phyloP scores from a whole-genome alignment of 2,888 invertebrate genomes.

The Perdita meconis region DNA sequence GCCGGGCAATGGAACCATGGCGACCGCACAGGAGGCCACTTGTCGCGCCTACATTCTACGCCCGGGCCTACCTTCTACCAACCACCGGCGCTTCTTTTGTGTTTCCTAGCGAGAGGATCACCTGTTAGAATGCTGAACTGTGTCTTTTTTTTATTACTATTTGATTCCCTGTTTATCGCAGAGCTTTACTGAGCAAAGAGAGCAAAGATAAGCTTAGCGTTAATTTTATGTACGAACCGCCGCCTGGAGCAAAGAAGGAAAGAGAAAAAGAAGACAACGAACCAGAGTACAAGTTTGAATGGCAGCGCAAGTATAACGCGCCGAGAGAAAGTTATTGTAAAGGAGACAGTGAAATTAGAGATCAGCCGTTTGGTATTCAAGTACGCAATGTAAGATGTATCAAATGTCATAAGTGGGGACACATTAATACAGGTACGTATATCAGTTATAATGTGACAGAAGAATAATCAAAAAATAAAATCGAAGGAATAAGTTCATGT shows the following conservation, averaged over 20 bases:
- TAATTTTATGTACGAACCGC: slow-evolving; percentile 99
- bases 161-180: slow-evolving; percentile 79
- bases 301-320: slow-evolving; percentile 99
- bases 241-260: slow-evolving; percentile 97
- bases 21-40: no score
- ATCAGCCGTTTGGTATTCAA: slow-evolving; percentile 99
- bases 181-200: slow-evolving; percentile 98
- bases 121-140: no score
- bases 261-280: slow-evolving; percentile 96
- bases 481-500: background rate
- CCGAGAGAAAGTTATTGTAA: slow-evolving; percentile 99
- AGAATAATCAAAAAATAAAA: slow-evolving; percentile 67
- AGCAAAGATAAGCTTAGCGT: slow-evolving; percentile 99
- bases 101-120: no score
- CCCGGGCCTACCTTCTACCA: no score
- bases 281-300: slow-evolving; percentile 99
- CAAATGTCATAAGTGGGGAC: slow-evolving; percentile 99
- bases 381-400: slow-evolving; percentile 99
- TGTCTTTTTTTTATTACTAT: background rate
- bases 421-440: slow-evolving; percentile 93
- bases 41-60: no score
- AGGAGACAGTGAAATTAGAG: slow-evolving; percentile 98
- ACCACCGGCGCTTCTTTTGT: no score
- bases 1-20: no score
- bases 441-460: background rate